A percentile compares a stretch with the other conserved stretches of the same genome.
These are phyloP conservation scores for Lepidonotus clava DNA, from an alignment of 2,888 invertebrate species.

Conservation along the genomic window DNA sequence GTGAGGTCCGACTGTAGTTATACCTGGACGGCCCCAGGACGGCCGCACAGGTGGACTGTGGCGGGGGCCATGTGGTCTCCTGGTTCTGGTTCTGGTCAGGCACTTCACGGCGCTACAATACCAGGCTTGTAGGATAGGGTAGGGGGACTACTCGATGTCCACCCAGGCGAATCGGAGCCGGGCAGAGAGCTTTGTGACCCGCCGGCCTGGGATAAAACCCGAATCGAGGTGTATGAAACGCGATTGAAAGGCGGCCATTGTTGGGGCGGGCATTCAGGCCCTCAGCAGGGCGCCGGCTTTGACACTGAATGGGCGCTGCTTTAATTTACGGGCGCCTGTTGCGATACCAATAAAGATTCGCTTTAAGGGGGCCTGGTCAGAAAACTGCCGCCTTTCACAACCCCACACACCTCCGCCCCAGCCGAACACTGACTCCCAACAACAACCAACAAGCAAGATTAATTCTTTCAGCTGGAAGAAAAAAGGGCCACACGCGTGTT, in stretches of 20 bases:
- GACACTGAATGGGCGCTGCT: background rate
- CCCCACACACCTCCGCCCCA: background rate
- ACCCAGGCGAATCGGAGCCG: background rate
- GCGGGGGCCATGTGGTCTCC: too few relatives aligned
- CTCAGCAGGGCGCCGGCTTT: background rate
- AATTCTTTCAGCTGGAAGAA: too few relatives aligned
- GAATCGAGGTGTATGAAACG: constrained; percentile 2
- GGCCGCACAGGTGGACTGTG: too few relatives aligned
- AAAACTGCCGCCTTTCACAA: background rate
- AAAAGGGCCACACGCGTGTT: background rate
- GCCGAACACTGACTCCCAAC: background rate
- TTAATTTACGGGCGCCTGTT: background rate
- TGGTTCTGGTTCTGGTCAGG: too few relatives aligned
- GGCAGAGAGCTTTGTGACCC: background rate
- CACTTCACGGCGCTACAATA: too few relatives aligned
- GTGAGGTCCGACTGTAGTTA: too few relatives aligned
- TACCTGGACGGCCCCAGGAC: too few relatives aligned
- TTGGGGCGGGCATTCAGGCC: background rate
- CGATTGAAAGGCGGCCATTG: background rate
- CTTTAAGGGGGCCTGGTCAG: background rate
- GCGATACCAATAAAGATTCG: constrained; percentile 7
- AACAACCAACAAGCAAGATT: constrained; percentile 14
- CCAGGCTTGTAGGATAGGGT: constrained; percentile 1
- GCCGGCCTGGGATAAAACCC: background rate
- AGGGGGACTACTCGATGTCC: background rate